phyloP scores from a whole-genome alignment of 2,113 vertebrate species.

The Macroglossus sobrinus region DNA sequence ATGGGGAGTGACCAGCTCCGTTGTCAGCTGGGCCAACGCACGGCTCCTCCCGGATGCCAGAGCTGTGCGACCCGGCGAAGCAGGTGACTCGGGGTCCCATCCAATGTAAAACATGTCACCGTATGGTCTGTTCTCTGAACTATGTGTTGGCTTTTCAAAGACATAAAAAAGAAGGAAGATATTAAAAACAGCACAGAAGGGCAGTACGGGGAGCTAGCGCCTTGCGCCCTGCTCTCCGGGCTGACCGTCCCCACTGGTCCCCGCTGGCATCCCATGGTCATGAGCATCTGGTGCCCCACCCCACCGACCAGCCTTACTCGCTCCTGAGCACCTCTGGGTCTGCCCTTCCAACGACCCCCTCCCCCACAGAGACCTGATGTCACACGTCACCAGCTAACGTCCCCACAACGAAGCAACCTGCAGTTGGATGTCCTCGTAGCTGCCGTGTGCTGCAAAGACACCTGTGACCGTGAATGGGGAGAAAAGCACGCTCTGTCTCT shows the following conservation, averaged over 20 bases:
- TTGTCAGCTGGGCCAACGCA: not conserved
- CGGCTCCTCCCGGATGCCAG: not conserved
- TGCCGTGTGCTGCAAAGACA: not conserved
- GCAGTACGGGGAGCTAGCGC: accelerated
- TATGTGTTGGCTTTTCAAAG: not conserved
- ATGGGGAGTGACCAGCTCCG: too few species aligned
- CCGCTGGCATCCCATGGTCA: accelerated
- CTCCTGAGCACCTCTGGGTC: not conserved
- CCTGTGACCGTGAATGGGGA: not conserved
- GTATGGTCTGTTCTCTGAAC: too few species aligned
- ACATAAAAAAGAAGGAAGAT: too few species aligned
- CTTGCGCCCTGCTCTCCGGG: not conserved
- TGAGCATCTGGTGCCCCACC: accelerated
- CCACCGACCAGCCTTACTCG: accelerated
- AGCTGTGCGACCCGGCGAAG: accelerated
- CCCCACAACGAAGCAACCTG: not conserved
- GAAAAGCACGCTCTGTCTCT: not conserved
- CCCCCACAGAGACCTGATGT: not conserved
- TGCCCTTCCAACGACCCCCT: not conserved
- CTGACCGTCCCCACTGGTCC: not conserved
- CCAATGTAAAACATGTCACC: too few species aligned
- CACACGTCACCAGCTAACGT: accelerated
- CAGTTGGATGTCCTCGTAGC: too few species aligned
- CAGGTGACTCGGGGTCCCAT: not conserved
- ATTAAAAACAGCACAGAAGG: not conserved